Base-by-base conservation (phyloP, 2,888 invertebrate species). In the Campaea margaritaria region DNA sequence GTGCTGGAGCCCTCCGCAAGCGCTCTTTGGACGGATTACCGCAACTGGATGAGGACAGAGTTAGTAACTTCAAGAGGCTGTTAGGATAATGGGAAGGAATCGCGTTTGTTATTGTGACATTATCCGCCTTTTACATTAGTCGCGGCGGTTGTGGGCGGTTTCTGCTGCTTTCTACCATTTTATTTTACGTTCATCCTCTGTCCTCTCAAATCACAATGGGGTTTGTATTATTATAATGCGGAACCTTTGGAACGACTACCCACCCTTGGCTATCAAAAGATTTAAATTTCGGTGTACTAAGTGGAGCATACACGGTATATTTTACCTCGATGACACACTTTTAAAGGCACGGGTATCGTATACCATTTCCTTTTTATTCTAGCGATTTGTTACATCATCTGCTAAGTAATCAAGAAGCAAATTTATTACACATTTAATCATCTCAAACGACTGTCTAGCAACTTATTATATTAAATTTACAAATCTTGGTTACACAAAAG, bases 21-120 rank as follows among this genome's bases (percentile, higher is more conserved):
- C 56, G 56, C 59, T 59, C 52, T 66, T 54, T 48, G 53, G 54
- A 61, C 53, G 64, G 62, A 65, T 68, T 62, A 66, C 68, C 62
- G 42, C 64, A 65, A 70, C 64, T 69, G 60, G 64, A 61, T 55
- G 62, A 62, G 51, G 72, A 75, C 73, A 76, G 75, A 78, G 75
- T 71, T 80, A 75, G 68, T 68, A 73, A 79, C 69, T 74, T 70
- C 70, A 73, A 80, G 74, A 80, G 78, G 73, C 75, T 76, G 78
- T 79, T 76, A 77, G 71, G 72, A 73, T 82, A 79, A 83, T 78
- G 68, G 70, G 67, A 68, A 69, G 67, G 71, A 75, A 78, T 73
- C 69, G 67, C 71, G 75, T 75, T 72, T 75, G 73, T 72, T 70
- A 67, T 69, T 58, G 51, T 56, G 48, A 64, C 67, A 68, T 72